A percentile compares a stretch with the other conserved stretches of the same genome.
Evolutionary conservation across 23 tunicate genomes (phyloP).

Genomic region (Ascidia mentula): DNA sequence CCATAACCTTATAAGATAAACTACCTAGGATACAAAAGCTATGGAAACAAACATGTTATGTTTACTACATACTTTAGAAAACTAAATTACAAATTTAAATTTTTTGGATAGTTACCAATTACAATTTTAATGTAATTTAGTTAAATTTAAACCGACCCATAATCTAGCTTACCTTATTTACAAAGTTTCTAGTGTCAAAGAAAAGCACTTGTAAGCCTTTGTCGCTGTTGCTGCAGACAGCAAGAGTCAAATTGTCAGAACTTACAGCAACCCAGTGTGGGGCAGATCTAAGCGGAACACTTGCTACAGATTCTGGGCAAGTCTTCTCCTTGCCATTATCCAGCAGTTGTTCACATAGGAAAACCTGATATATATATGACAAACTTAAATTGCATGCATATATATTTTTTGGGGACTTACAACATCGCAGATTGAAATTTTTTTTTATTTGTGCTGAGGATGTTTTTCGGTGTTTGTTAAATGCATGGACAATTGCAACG

Average conservation of each 20-base stretch:
- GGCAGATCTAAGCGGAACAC: constrained; percentile 37
- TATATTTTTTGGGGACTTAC: no score
- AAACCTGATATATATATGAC: constrained; percentile 22
- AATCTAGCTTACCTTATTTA: constrained; percentile 50
- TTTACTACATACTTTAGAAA: no score
- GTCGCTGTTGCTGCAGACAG: constrained; percentile 60
- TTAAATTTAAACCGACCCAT: neutral
- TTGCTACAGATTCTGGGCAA: constrained; percentile 14
- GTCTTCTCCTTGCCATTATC: neutral
- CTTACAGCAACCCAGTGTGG: constrained; percentile 84
- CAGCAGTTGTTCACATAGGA: constrained; percentile 13
- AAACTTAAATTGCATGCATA: neutral
- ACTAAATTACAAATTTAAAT: no score
- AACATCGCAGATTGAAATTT: no score
- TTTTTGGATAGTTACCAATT: no score
- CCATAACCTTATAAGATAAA: no score
- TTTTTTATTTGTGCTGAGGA: no score
- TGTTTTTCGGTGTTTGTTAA: no score
- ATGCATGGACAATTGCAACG: no score
- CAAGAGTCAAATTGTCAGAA: constrained; percentile 80
- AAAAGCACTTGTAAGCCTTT: constrained; percentile 54
- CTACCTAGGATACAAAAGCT: no score
- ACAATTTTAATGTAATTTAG: no score
- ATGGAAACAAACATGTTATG: no score
- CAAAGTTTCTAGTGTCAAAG: constrained; percentile 78